Conservation (phyloP, 1,140 invertebrate genomes). For the Proctacanthus coquilletti region DNA sequence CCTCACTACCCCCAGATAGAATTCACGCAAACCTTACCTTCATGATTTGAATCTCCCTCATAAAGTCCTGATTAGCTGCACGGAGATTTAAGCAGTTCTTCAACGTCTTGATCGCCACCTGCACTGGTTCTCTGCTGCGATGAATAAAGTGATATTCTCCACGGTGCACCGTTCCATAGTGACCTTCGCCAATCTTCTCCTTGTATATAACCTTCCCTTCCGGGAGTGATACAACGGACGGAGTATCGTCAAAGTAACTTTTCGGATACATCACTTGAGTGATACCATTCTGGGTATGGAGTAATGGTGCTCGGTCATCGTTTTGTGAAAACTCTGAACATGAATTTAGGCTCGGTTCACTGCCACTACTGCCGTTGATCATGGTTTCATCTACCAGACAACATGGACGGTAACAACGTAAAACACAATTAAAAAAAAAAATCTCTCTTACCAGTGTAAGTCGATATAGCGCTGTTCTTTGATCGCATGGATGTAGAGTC, state of each 20-base stretch:
- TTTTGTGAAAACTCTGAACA: too few species aligned
- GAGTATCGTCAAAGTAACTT: constrained; percentile 13
- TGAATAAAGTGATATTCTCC: constrained; percentile 15
- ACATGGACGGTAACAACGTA: too few species aligned
- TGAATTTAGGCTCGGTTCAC: too few species aligned
- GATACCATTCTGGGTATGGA: too few species aligned
- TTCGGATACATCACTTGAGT: too few species aligned
- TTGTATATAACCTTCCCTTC: constrained; percentile 18
- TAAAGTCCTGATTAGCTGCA: constrained; percentile 38
- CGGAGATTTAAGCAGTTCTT: constrained; percentile 33
- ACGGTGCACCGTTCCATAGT: constrained; percentile 20
- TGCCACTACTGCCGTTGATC: too few species aligned
- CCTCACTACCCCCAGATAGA: too few species aligned
- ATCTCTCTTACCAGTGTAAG: too few species aligned
- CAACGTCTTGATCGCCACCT: constrained; percentile 60
- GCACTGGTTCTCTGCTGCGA: constrained; percentile 19
- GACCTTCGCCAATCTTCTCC: constrained; percentile 18
- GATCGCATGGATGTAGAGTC: too few species aligned
- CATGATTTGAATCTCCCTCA: constrained; percentile 63
- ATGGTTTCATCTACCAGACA: too few species aligned
- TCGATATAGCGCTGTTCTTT: constrained; percentile 3
- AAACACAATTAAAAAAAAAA: too few species aligned
- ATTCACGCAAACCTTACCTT: constrained; percentile 32
- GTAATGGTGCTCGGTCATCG: too few species aligned
- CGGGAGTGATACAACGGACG: constrained; percentile 12